phyloP scores from a whole-genome alignment of 2,797 vertebrate genomes.

The Brotula barbata region DNA sequence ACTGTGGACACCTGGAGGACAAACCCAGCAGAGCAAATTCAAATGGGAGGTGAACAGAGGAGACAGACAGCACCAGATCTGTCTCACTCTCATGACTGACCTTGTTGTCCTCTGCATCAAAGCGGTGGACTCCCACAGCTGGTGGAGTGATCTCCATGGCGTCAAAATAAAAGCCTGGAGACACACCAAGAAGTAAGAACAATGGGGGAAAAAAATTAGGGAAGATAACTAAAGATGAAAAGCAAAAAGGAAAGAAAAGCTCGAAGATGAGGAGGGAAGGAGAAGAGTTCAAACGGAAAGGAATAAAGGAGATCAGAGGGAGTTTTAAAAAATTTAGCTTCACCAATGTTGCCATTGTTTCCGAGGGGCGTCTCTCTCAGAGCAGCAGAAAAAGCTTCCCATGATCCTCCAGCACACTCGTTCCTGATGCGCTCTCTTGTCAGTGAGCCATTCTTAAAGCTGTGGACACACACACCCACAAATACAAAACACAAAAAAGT shows the following conservation, averaged over 20 bases:
- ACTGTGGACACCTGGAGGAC: constrained; percentile 80
- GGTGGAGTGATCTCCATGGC: constrained; percentile 92
- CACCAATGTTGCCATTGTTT: constrained; percentile 88
- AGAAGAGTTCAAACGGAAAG: no score
- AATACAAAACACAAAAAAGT: constrained; percentile 16
- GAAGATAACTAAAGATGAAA: no score
- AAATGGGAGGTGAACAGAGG: no score
- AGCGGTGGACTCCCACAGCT: constrained; percentile 83
- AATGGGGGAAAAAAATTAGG: not conserved
- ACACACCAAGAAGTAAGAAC: constrained; percentile 9
- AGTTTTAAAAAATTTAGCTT: not conserved
- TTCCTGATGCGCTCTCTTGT: constrained; percentile 90
- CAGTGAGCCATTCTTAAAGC: constrained; percentile 96
- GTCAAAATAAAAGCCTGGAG: constrained; percentile 94
- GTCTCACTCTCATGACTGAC: constrained; percentile 57
- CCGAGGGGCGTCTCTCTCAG: constrained; percentile 83
- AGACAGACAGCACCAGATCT: not conserved
- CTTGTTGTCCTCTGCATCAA: constrained; percentile 76
- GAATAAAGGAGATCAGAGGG: no score
- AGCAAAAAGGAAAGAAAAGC: not conserved
- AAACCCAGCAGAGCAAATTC: no score
- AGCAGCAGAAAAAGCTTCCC: constrained; percentile 86
- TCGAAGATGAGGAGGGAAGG: accelerated
- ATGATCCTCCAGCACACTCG: constrained; percentile 82
- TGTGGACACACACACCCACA: constrained; percentile 53